Conservation (phyloP, 2,888 invertebrate genomes). For the Xestia rhomboidea region DNA sequence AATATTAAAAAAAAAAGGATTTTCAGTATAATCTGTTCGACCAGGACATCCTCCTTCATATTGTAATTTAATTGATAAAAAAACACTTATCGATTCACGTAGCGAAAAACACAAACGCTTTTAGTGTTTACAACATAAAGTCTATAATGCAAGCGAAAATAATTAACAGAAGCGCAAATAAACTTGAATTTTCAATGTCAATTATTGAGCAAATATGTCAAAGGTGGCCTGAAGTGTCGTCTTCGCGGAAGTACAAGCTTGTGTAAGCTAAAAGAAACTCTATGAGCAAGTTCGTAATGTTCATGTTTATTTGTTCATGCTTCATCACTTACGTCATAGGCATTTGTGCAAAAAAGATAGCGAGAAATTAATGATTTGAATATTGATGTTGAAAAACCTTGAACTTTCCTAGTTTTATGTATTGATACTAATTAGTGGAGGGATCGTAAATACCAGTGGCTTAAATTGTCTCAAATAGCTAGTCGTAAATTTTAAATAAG, state of each 20-base stretch:
- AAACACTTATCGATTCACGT: slow-evolving; percentile 23
- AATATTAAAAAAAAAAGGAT: neutral
- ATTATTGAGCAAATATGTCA: slow-evolving; percentile 72
- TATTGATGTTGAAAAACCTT: slow-evolving; percentile 45
- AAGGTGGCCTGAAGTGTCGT: slow-evolving; percentile 68
- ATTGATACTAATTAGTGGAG: slow-evolving; percentile 38
- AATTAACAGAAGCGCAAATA: slow-evolving; percentile 40
- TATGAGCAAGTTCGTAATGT: slow-evolving; percentile 26
- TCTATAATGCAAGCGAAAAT: slow-evolving; percentile 41
- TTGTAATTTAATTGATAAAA: slow-evolving; percentile 41
- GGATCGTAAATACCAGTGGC: slow-evolving; percentile 35
- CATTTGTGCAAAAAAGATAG: slow-evolving; percentile 43
- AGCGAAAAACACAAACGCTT: slow-evolving; percentile 9
- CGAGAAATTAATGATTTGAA: slow-evolving; percentile 48
- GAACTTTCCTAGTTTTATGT: slow-evolving; percentile 46
- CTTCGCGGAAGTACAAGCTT: slow-evolving; percentile 65
- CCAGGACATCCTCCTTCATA: slow-evolving; percentile 55
- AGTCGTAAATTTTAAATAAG: slow-evolving; percentile 11
- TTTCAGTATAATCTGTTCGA: slow-evolving; percentile 22
- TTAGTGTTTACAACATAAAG: slow-evolving; percentile 35
- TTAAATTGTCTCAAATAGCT: slow-evolving; percentile 36
- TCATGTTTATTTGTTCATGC: slow-evolving; percentile 27
- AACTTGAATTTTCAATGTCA: slow-evolving; percentile 73
- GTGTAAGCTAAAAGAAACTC: slow-evolving; percentile 53
- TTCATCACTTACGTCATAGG: slow-evolving; percentile 46